These are phyloP conservation scores for Thymallus thymallus DNA, from an alignment of 2,113 vertebrate species.

Conservation along the genomic window DNA sequence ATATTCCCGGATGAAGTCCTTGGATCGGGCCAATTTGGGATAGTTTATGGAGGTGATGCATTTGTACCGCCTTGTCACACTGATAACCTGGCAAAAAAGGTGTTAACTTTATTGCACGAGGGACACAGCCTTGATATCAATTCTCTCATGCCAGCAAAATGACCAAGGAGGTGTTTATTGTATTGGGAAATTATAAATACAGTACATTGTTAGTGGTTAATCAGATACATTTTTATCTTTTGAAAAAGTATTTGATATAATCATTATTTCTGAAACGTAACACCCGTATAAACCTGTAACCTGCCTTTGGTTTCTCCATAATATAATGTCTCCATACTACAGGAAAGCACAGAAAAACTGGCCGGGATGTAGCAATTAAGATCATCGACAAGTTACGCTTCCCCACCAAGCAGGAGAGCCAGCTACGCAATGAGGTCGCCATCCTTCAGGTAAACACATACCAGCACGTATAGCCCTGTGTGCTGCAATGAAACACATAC, in stretches of 20 bases:
- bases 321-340: conserved; percentile 23
- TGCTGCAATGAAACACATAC: conserved; percentile 25
- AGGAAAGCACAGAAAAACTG: conserved; percentile 98
- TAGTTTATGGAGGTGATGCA: conserved; percentile 92
- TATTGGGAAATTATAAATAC: no score
- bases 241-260: not conserved
- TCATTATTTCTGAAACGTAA: not conserved
- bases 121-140: no score
- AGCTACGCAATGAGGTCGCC: conserved; percentile 96
- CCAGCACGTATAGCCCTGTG: not conserved
- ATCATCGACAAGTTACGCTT: conserved; percentile 97
- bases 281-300: no score
- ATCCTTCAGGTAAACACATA: conserved; percentile 87
- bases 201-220: no score
- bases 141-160: no score
- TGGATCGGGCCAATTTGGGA: conserved; percentile 96
- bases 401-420: conserved; percentile 97
- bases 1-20: conserved; percentile 97
- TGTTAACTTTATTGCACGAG: no score
- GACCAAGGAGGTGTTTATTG: no score
- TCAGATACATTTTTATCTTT: no score
- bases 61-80: not conserved
- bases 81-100: not conserved
- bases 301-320: no score
- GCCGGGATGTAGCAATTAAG: conserved; percentile 97